Base-by-base conservation (phyloP, 2,113 vertebrate species). In the Saccopteryx bilineata region DNA sequence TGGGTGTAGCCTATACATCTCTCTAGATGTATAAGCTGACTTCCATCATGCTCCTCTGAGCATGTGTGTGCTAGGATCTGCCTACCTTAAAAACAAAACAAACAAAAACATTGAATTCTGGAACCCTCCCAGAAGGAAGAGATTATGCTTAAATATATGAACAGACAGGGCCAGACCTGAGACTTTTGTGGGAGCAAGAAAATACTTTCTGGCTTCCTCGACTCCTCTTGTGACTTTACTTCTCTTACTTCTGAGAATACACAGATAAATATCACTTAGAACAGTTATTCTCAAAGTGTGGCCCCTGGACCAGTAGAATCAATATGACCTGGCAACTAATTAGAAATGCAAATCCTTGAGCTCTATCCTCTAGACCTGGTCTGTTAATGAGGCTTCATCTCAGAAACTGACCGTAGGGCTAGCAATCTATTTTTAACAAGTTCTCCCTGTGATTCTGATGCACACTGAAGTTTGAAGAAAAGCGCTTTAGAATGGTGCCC, bases 231-330 rank as follows among this genome's bases (percentile, higher is more conserved):
- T 87, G 33, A 75, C 18, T 46, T 82, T 39, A 76, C 12, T n/a
- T 82, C 54, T 82, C 76, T 75, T 82, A 87, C 65, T 79, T 90
- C 61, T 54, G 69, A 87, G 23, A 88, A 88, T 58, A 65, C 78
- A 46, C 19, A 78, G 26, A 48, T 71, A 95, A 39, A 26, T 50
- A 46, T 63, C 33, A 89, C 79, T 93, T 61, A 63, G 54, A 71
- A 87, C 9, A 46, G 60, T 82, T 28, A 18, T 75, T 82, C 52
- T 95, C 28, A 75, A 66, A 58, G 18, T 87, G 24, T 88, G 52
- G 15, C 71, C 33, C 26, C 72, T 91, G n/a, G 33, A 54, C 74
- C 9, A 72, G 18, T 21, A 72, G 1, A 52, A 74, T 56, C 17
- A 23, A 50, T 71, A 18, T 66, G 31, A 76, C 54, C 54, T 61